A percentile compares a stretch with the other conserved stretches of the same genome.
These are phyloP conservation scores for Ochotona princeps DNA, from an alignment of 2,113 vertebrate genomes.

Conservation along the genomic window DNA sequence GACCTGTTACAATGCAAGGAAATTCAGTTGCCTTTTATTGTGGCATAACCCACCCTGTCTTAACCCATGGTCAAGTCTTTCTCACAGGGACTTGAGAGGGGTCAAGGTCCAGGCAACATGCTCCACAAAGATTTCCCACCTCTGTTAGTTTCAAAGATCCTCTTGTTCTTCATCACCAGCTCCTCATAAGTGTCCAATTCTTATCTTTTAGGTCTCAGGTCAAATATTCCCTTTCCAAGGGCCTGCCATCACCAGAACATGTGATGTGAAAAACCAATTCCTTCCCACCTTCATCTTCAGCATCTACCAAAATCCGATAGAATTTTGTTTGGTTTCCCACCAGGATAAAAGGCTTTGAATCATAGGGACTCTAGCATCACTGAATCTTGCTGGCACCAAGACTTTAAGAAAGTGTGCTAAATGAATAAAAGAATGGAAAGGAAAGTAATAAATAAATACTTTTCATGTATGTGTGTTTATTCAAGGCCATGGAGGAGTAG, in stretches of 20 bases:
- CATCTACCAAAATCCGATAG: not conserved
- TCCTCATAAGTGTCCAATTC: not conserved
- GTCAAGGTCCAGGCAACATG: not conserved
- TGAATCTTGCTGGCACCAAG: not conserved
- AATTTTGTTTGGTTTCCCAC: not conserved
- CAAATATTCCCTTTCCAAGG: not conserved
- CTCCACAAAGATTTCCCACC: not conserved
- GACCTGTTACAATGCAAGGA: not conserved
- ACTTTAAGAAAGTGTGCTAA: not conserved
- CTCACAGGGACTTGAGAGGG: not conserved
- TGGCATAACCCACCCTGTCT: not conserved
- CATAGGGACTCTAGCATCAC: not conserved
- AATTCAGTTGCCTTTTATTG: not conserved
- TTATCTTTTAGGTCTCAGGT: not conserved
- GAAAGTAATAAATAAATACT: not conserved
- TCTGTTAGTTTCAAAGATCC: not conserved
- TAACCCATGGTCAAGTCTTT: not conserved
- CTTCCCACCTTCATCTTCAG: not conserved
- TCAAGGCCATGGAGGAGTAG: not conserved
- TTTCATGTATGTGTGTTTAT: not conserved
- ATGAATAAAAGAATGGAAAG: not conserved
- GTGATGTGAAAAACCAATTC: not conserved
- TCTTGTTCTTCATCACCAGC: not conserved
- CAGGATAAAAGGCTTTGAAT: not conserved
- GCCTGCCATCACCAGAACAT: not conserved